Evolutionary conservation across 1,140 invertebrate genomes (phyloP).

Genomic region (Sesamia nonagrioides): DNA sequence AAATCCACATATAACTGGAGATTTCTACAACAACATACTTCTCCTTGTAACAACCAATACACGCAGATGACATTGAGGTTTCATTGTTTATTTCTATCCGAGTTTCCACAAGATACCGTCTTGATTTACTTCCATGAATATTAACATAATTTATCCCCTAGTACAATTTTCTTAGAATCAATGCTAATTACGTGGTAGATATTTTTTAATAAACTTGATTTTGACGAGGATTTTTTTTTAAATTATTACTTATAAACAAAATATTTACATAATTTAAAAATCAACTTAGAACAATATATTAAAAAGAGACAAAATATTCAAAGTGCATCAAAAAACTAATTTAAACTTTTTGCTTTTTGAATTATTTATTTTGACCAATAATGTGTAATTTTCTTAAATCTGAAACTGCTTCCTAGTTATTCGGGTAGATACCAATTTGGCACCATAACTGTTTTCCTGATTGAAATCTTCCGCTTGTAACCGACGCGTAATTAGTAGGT

Average conservation of each 20-base stretch:
- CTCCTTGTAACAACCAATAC: not conserved
- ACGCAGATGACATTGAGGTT: not conserved
- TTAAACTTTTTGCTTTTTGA: no score
- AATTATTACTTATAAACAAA: no score
- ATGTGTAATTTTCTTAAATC: no score
- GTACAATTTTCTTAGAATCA: not conserved
- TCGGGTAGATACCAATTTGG: not conserved
- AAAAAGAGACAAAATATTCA: no score
- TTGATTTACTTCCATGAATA: constrained; percentile 13
- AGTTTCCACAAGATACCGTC: not conserved
- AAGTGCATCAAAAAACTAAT: no score
- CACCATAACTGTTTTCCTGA: not conserved
- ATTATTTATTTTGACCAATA: no score
- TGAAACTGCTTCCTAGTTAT: no score
- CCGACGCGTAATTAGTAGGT: not conserved
- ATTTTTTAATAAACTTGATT: not conserved
- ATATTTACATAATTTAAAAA: no score
- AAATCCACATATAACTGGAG: no score
- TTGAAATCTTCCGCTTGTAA: not conserved
- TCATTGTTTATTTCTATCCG: not conserved
- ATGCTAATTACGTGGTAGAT: not conserved
- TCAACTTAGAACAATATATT: no score
- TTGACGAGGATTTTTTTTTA: no score
- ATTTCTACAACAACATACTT: not conserved
- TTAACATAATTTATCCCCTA: not conserved